phyloP scores from a whole-genome alignment of 1,140 invertebrate genomes.

The Chrysopa pallens region DNA sequence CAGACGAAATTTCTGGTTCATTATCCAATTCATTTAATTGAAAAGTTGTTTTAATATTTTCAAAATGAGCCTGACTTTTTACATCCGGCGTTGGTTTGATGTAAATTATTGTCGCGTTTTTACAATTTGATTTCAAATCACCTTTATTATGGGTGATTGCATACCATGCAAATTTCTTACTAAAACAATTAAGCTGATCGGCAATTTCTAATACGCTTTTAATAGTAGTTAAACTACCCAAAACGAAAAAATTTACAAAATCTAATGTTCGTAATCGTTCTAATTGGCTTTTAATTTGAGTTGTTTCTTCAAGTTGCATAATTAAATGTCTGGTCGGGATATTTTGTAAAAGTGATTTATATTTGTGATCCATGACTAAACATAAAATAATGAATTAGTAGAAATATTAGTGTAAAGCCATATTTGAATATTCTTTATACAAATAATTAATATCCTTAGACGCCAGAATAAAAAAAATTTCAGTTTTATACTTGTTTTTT shows the following conservation, averaged over 20 bases:
- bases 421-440: too few relatives aligned
- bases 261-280: slow-evolving; percentile 55
- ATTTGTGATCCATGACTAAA: slow-evolving; percentile 79
- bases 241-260: slow-evolving; percentile 73
- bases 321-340: slow-evolving; percentile 78
- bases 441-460: too few relatives aligned
- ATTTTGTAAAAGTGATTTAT: slow-evolving; percentile 73
- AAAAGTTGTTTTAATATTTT: slow-evolving; percentile 44
- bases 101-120: slow-evolving; percentile 47
- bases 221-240: slow-evolving; percentile 51
- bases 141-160: slow-evolving; percentile 49
- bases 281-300: slow-evolving; percentile 41
- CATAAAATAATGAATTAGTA: too few relatives aligned
- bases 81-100: slow-evolving; percentile 42
- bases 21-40: slow-evolving; percentile 32
- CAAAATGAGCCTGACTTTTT: slow-evolving; percentile 35
- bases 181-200: slow-evolving; percentile 28
- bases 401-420: too few relatives aligned
- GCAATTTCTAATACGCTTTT: slow-evolving; percentile 42
- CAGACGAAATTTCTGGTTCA: slow-evolving; percentile 49
- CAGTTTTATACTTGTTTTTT: too few relatives aligned
- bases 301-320: slow-evolving; percentile 31
- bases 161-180: slow-evolving; percentile 39
- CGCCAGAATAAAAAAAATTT: too few relatives aligned
- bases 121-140: slow-evolving; percentile 42